Conservation (phyloP, 2,797 vertebrate genomes). For the Moxostoma hubbsi region DNA sequence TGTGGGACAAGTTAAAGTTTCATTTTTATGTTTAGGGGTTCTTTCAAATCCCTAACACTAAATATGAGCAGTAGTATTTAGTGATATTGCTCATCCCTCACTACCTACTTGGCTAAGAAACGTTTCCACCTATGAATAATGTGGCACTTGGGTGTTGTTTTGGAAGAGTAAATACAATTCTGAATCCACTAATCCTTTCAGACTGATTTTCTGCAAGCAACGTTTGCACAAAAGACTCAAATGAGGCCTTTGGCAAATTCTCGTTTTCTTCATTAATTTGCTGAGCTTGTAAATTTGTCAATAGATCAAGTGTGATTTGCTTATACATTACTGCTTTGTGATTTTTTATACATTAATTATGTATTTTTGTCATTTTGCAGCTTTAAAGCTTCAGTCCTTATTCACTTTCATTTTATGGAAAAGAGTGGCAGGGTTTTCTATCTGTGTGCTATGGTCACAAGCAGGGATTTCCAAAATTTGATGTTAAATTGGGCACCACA, state of each 20-base stretch:
- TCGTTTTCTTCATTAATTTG: slow-evolving; percentile 28
- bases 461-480: slow-evolving; percentile 1
- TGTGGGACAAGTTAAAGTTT: too few species aligned
- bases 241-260: slow-evolving; percentile 37
- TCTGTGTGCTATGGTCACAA: too few species aligned
- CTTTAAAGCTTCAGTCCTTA: too few species aligned
- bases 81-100: too few species aligned
- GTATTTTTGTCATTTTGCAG: too few species aligned
- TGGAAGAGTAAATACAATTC: not conserved
- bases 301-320: slow-evolving; percentile 21
- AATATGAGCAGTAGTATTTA: too few species aligned
- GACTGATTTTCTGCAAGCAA: slow-evolving; percentile 10
- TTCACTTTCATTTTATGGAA: too few species aligned
- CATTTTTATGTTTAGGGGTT: too few species aligned
- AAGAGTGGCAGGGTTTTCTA: too few species aligned
- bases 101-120: not conserved
- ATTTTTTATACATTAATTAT: too few species aligned
- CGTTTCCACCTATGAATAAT: not conserved
- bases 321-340: not conserved
- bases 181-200: slow-evolving; percentile 26
- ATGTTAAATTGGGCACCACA: slow-evolving; percentile 13
- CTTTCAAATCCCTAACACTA: too few species aligned
- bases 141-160: not conserved
- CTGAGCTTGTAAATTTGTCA: slow-evolving; percentile 35
- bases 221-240: slow-evolving; percentile 16